Percentiles rank a stretch among this genome's conserved stretches.
phyloP scores from a whole-genome alignment of 2,797 vertebrate genomes.

The Simalia tracyae region DNA sequence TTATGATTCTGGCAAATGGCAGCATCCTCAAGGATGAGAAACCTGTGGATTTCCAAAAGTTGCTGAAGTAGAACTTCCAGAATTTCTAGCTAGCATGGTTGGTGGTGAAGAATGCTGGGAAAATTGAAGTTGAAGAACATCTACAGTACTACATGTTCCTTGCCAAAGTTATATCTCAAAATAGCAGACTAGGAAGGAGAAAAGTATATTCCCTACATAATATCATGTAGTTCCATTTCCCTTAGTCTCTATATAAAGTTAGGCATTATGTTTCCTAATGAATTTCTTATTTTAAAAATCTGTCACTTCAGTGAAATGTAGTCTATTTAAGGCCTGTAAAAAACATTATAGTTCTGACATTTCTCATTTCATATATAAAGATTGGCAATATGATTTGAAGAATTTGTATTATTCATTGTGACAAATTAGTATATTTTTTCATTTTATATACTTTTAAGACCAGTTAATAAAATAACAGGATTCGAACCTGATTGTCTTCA shows the following conservation, averaged over 20 bases:
- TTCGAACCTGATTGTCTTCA: constrained; percentile 27
- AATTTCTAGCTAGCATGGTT: neutral
- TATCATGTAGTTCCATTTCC: neutral
- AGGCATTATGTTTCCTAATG: neutral
- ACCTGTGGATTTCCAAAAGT: neutral
- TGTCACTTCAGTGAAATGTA: neutral
- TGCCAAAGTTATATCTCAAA: neutral
- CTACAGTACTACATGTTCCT: neutral
- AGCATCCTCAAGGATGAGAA: neutral
- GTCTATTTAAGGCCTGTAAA: neutral
- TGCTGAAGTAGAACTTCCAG: neutral
- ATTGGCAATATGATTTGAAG: neutral
- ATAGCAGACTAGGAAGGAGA: neutral
- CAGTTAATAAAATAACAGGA: neutral
- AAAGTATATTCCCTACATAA: neutral
- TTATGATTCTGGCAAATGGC: neutral
- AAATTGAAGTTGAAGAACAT: neutral
- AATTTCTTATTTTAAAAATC: neutral
- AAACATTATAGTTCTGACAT: neutral
- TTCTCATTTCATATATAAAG: neutral
- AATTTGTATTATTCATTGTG: constrained; percentile 7
- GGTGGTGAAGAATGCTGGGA: neutral
- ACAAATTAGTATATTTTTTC: constrained; percentile 11
- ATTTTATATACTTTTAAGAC: constrained; percentile 22
- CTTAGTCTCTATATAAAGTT: neutral